phyloP scores from a whole-genome alignment of 2,888 invertebrate genomes.

The Platycnemis pennipes region DNA sequence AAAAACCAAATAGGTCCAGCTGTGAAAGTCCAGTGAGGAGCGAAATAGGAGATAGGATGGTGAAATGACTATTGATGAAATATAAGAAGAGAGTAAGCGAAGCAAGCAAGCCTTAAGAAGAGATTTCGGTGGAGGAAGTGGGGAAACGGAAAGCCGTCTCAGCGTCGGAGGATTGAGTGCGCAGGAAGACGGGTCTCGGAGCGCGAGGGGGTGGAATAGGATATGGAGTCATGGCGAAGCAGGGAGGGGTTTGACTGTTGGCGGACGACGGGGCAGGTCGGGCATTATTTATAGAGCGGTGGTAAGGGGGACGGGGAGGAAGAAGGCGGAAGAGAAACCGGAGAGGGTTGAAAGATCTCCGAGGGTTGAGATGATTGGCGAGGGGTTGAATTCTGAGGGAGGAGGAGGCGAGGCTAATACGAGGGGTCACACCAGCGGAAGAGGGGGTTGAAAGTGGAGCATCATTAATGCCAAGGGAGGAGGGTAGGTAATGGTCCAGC shows the following conservation, averaged over 20 bases:
- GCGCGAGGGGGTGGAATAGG: background rate
- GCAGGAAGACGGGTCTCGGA: background rate
- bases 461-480: conserved; percentile 55
- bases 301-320: background rate
- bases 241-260: background rate
- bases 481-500: conserved; percentile 61
- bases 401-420: conserved; percentile 35
- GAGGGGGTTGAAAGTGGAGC: conserved; percentile 51
- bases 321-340: background rate
- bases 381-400: background rate
- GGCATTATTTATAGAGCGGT: conserved; percentile 60
- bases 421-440: conserved; percentile 24
- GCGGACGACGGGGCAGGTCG: background rate
- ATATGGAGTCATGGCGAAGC: background rate
- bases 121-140: background rate
- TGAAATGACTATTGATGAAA: too few species aligned
- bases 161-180: background rate
- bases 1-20: background rate
- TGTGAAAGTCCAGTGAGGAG: too few species aligned
- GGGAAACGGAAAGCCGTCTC: background rate
- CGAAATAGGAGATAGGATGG: background rate
- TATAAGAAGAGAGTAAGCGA: background rate
- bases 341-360: background rate
- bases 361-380: background rate
- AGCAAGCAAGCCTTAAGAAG: background rate